Base-by-base conservation (phyloP, 1,140 invertebrate species). In the Drosophila fuyamai region DNA sequence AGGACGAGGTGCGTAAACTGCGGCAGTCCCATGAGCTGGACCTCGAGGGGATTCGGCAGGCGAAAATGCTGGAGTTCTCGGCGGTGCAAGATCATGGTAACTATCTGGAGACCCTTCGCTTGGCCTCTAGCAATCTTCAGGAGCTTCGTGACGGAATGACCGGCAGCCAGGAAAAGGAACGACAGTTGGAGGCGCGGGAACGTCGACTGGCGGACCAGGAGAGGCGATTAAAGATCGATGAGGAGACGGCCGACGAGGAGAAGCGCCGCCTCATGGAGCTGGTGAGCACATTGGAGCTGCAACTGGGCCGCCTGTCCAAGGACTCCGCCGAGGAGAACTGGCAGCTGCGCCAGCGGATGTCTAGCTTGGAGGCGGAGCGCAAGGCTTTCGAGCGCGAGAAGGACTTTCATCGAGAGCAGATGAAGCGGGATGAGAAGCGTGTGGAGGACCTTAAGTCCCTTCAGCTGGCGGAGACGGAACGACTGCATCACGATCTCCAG, bases 251-350 rank as follows among this genome's bases (percentile, higher is more conserved):
- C 3, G 93, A 94, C 18, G 76, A 78, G 9, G 93, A 94, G 74
- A 84, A 93, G 72, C 79, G 92, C 5, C 92, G 93, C n/a, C 84
- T 94, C 0, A 90, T 94, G 79, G 85, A 91, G 5, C 61, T 94
- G 13, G 92, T 94, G 0, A 79, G 92, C 57, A 93, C 85, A 5
- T 67, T 94, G 27, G 93, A 94, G 68, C 66, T 86, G 8, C 93
- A 94, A 79, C 78, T 80, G 79, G 92, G 77, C 55, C 93, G 86
- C 59, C 61, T 90, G 27, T 93, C 79, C 57, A 92, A 84, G 67
- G 92, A 75, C 73, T 92, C 76, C 5, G 92, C 91, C 27, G 93
- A 81, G 55, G 93, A 88, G 72, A 93, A 86, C 61, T 94, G 76
- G 93, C 93, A 84, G 70, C 77, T 84, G 75, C 93, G 92, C 13